These are phyloP conservation scores for Furcula furcula DNA, from an alignment of 2,888 invertebrate genomes.

Conservation along the genomic window DNA sequence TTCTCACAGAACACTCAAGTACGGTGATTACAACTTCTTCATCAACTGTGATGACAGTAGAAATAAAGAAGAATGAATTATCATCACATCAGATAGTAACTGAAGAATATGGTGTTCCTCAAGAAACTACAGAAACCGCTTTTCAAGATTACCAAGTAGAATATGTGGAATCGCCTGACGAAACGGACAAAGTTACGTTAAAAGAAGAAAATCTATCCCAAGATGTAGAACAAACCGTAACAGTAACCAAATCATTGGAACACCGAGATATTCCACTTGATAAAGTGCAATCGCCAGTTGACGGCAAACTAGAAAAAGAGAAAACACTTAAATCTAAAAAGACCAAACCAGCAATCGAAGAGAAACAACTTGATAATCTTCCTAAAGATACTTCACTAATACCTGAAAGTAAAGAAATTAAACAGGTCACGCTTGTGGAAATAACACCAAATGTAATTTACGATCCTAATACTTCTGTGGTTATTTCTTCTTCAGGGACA, in stretches of 20 bases:
- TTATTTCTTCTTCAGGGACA: conserved; percentile 84
- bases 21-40: conserved; percentile 52
- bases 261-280: conserved; percentile 8
- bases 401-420: conserved; percentile 4
- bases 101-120: conserved; percentile 40
- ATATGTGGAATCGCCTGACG: conserved; percentile 37
- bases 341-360: conserved; percentile 4
- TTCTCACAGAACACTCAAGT: conserved; percentile 51
- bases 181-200: conserved; percentile 31
- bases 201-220: conserved; percentile 6
- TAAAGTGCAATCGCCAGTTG: conserved; percentile 3
- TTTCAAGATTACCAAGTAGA: conserved; percentile 35
- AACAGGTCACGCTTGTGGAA: conserved; percentile 63
- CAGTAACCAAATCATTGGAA: conserved; percentile 2
- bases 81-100: conserved; percentile 49
- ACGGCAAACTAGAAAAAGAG: conserved; percentile 1
- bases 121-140: conserved; percentile 29
- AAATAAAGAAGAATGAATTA: conserved; percentile 57
- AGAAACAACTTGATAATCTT: background rate
- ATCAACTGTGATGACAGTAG: conserved; percentile 58
- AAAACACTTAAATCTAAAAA: too few relatives aligned
- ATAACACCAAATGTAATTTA: conserved; percentile 87
- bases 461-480: conserved; percentile 86
- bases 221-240: conserved; percentile 7
- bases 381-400: conserved; percentile 9